Evolutionary conservation across 1,140 invertebrate species (phyloP), one percentile per base, ranked within the genome.

Genomic region (Lepidostoma basale): DNA sequence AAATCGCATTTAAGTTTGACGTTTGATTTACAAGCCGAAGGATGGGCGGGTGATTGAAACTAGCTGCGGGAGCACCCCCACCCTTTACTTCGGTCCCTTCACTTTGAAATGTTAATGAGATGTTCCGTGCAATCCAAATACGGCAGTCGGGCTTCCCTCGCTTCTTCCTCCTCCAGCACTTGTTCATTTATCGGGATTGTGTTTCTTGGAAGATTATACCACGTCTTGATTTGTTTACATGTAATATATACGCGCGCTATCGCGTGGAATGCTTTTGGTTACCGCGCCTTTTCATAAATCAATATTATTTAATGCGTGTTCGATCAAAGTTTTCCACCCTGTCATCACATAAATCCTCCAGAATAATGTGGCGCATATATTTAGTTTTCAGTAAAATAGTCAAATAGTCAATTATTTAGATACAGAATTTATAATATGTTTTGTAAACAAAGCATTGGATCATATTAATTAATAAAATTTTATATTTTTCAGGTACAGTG

Each of bases 101-200:
- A 60, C 67, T 69, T 69, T 69, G 67, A 69, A 63, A 69, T 63
- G 60, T 63, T 69, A 69, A 69, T 69, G 67, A 63, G 60, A 40
- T 44, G 58, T 58, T 69, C 14, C 47, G 60, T 39, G 39, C 56
- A 68, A 68, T 68, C 26, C 33, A 68, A 68, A 62, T 39, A 60
- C 49, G 47, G 25, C 58, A 58, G 58, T 63, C 58, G 66, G 40
- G 39, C 49, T 49, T 33, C 25, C 22, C 20, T 39, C 18, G 8
- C 9, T 52, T 18, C 65, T n/a, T 33, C 25, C n/a, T 14, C 25
- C 58, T 16, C 20, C 10, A 12, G 6, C 12, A 5, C 30, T 33
- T 33, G 30, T 33, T 6, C n/a, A 33, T 5, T 5, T 5, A 33
- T 33, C 6, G 30, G 30, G 12, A 33, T 5, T 33, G 6, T 33